Evolutionary conservation across 1,140 invertebrate species (phyloP).

Genomic region (Platyscapa corneri): DNA sequence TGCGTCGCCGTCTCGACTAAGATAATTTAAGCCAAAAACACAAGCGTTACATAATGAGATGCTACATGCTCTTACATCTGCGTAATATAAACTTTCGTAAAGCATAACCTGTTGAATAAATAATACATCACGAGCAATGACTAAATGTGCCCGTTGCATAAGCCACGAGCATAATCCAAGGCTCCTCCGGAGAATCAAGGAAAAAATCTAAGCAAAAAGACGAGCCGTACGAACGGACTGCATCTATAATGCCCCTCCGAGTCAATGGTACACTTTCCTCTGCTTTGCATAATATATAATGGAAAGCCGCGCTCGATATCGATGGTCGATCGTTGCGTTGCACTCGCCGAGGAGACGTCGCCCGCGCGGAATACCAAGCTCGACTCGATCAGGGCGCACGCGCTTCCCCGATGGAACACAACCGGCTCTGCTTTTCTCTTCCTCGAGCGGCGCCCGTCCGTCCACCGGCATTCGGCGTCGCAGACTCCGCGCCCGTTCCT

Average conservation of each 20-base stretch:
- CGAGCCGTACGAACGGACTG: too few relatives aligned
- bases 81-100: constrained; percentile 28
- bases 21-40: background rate
- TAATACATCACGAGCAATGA: background rate
- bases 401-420: too few relatives aligned
- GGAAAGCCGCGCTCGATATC: background rate
- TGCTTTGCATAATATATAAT: background rate
- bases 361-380: background rate
- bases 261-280: background rate
- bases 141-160: background rate
- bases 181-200: background rate
- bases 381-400: too few relatives aligned
- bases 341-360: background rate
- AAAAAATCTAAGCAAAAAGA: background rate
- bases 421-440: too few relatives aligned
- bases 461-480: background rate
- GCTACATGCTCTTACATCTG: background rate
- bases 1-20: background rate
- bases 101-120: background rate
- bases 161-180: background rate
- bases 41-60: background rate
- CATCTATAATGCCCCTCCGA: too few relatives aligned
- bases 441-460: background rate
- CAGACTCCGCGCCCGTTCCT: background rate
- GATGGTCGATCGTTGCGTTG: background rate